Percentiles rank a stretch among this genome's conserved stretches.
Conservation (phyloP, 2,113 vertebrate genomes). For the Toxostoma redivivum region DNA sequence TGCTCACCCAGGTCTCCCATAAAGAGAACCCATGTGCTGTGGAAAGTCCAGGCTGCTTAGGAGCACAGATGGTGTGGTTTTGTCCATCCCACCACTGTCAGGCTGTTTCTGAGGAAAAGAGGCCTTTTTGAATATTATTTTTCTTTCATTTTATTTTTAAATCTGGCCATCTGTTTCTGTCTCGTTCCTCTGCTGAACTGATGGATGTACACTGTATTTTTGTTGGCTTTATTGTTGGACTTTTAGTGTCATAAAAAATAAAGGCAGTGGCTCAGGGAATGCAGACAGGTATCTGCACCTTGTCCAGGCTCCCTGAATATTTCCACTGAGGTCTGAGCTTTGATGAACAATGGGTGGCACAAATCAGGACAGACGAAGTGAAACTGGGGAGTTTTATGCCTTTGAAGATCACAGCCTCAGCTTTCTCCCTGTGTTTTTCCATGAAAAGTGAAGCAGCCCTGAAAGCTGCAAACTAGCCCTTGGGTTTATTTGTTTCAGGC, state of each 20-base stretch:
- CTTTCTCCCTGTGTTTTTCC: not conserved
- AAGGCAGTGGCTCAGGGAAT: not conserved
- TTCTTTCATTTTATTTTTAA: not conserved
- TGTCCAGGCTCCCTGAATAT: not conserved
- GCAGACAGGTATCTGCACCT: not conserved
- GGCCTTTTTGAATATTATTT: not conserved
- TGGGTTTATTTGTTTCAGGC: not conserved
- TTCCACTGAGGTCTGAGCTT: not conserved
- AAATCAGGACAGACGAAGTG: not conserved
- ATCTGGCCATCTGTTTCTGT: not conserved
- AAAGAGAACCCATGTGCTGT: not conserved
- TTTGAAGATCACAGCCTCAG: not conserved
- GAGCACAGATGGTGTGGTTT: not conserved
- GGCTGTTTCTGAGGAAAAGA: not conserved
- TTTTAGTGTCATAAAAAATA: not conserved
- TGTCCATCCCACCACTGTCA: not conserved
- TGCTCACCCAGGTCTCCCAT: not conserved
- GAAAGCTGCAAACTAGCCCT: not conserved
- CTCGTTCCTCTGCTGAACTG: not conserved
- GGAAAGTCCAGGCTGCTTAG: not conserved
- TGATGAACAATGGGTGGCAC: not conserved
- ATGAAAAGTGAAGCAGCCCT: not conserved
- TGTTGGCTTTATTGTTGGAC: not conserved
- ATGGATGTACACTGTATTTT: not conserved
- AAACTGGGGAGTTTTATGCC: not conserved